phyloP scores from a whole-genome alignment of 2,113 vertebrate genomes.

The Cyprinodon tularosa region DNA sequence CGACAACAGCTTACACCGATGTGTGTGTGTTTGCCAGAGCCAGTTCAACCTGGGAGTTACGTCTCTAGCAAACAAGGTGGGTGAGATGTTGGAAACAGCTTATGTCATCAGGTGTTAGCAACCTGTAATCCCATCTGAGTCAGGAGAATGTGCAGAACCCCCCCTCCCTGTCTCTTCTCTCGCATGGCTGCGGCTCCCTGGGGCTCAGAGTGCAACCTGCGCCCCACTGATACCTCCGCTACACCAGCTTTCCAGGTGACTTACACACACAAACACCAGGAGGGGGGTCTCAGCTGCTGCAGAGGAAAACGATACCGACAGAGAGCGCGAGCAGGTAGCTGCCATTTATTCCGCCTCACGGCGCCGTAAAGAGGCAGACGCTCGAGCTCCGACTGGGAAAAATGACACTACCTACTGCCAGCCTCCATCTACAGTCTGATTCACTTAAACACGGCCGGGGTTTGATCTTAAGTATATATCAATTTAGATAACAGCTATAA shows the following conservation, averaged over 20 bases:
- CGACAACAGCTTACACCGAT: conserved; percentile 10
- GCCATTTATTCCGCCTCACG: conserved; percentile 26
- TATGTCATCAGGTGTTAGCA: conserved; percentile 73
- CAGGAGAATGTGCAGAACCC: conserved; percentile 25
- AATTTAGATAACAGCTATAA: no score
- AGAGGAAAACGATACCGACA: conserved; percentile 21
- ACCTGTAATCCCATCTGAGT: conserved; percentile 78
- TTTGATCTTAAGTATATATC: no score
- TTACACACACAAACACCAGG: conserved; percentile 57
- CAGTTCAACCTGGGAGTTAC: conserved; percentile 38
- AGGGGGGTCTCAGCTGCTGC: conserved; percentile 64
- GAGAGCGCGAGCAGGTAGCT: conserved; percentile 45
- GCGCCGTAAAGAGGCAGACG: conserved; percentile 19
- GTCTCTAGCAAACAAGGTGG: conserved; percentile 56
- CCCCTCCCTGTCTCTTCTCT: background rate
- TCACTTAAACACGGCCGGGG: background rate
- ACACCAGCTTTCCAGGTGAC: conserved; percentile 70
- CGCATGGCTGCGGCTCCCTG: conserved; percentile 20
- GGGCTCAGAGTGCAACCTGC: conserved; percentile 62
- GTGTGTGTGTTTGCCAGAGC: conserved; percentile 19
- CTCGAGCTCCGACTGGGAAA: background rate
- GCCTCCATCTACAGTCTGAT: background rate
- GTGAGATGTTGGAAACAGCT: conserved; percentile 66
- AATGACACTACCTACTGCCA: background rate
- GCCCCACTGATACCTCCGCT: conserved; percentile 55